Percentiles rank a stretch among this genome's conserved stretches.
These are phyloP conservation scores for Brachyhypopomus gauderio DNA, from an alignment of 2,113 vertebrate genomes.

Conservation along the genomic window DNA sequence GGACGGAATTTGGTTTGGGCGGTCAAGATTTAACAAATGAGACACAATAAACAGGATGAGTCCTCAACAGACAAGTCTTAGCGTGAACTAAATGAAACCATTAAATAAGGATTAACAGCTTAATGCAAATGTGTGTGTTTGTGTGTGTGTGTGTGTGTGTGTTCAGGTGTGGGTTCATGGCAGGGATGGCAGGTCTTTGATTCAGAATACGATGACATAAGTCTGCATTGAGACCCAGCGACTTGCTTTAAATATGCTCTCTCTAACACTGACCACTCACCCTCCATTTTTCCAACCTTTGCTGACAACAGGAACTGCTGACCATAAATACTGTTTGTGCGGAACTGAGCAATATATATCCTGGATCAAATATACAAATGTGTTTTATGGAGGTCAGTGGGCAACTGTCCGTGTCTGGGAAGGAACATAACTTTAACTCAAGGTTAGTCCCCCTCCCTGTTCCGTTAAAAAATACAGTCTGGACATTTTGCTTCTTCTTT, in stretches of 20 bases:
- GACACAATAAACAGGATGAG: slow-evolving; percentile 60
- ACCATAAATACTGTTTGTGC: slow-evolving; percentile 66
- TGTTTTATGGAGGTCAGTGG: slow-evolving; percentile 68
- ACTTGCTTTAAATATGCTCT: slow-evolving; percentile 54
- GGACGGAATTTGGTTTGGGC: slow-evolving; percentile 63
- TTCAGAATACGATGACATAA: background rate
- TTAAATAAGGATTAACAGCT: slow-evolving; percentile 67
- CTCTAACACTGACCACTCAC: slow-evolving; percentile 57
- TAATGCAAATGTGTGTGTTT: slow-evolving; percentile 27
- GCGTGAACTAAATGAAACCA: slow-evolving; percentile 60
- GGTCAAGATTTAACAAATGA: slow-evolving; percentile 68
- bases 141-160: slow-evolving; percentile 28
- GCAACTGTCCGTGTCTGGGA: slow-evolving; percentile 60
- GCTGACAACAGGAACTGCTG: slow-evolving; percentile 63
- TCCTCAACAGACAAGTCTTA: slow-evolving; percentile 56
- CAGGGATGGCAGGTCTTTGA: background rate
- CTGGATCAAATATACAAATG: slow-evolving; percentile 72
- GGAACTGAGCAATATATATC: slow-evolving; percentile 62
- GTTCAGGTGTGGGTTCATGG: slow-evolving; percentile 47
- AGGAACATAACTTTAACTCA: slow-evolving; percentile 65
- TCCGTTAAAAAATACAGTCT: slow-evolving; percentile 46
- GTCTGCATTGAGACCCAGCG: slow-evolving; percentile 39
- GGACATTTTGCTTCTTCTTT: slow-evolving; percentile 26
- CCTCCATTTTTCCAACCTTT: slow-evolving; percentile 70
- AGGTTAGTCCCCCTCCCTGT: slow-evolving; percentile 62